Evolutionary conservation across 1,140 invertebrate species (phyloP).

Genomic region (Xylocopa sonorina): DNA sequence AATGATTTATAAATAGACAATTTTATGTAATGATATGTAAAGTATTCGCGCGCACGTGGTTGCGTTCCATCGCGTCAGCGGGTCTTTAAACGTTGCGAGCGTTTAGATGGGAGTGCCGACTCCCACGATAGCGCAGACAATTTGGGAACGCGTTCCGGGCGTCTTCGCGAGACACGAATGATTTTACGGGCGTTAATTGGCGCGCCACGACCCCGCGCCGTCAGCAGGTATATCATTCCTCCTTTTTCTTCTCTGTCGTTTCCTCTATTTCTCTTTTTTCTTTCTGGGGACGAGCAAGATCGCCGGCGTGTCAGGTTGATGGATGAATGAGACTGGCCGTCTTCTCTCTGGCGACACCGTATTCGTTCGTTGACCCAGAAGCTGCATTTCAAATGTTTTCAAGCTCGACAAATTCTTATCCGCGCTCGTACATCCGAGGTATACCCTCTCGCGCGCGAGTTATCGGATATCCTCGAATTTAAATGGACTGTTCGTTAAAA

Average conservation of each 20-base stretch:
- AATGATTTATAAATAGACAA: no score
- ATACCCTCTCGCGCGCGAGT: no score
- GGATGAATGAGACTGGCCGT: constrained; percentile 44
- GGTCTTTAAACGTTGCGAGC: constrained; percentile 35
- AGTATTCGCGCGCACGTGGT: constrained; percentile 2
- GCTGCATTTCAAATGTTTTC: constrained; percentile 33
- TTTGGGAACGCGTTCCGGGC: constrained; percentile 36
- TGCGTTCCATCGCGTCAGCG: constrained; percentile 18
- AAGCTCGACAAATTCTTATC: neutral
- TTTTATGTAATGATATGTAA: no score
- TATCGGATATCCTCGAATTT: no score
- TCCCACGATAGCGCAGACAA: constrained; percentile 37
- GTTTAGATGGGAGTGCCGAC: constrained; percentile 28
- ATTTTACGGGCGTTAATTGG: constrained; percentile 64
- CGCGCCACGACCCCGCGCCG: neutral
- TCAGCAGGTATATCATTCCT: constrained; percentile 45
- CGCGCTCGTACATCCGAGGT: no score
- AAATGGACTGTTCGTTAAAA: no score
- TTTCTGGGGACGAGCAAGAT: constrained; percentile 9
- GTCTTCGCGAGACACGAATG: constrained; percentile 45
- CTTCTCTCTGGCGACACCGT: constrained; percentile 31
- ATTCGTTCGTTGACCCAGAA: constrained; percentile 71
- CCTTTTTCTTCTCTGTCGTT: neutral
- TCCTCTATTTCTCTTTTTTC: neutral
- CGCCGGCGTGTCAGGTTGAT: constrained; percentile 54